Base-by-base conservation (phyloP, 2,888 invertebrate genomes). In the Heteromurus nitidus region DNA sequence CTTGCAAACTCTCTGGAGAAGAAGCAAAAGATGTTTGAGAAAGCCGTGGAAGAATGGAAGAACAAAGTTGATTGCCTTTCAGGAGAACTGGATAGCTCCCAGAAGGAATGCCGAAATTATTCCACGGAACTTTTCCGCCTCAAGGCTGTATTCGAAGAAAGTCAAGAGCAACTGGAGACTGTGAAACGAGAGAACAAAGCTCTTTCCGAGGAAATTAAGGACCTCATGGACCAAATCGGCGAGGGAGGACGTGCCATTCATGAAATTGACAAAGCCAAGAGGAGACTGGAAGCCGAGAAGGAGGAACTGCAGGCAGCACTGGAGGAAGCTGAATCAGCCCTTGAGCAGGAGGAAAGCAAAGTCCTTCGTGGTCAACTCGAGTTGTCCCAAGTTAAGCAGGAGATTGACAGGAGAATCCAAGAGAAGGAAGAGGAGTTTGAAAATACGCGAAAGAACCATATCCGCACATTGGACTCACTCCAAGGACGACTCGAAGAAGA, bases 321-420 rank as follows among this genome's bases (percentile, higher is more conserved):
- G 87, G 98, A 99, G 91, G 99, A 99, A 91, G 99, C 99, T 88
- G 99, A 99, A 91, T 94, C 98, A 84, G 99, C 99, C 88, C 94
- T 99, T 87, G 99, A 99, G 93, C 98, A 99, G 91, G 99, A 99
- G 91, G 99, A 99, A 91, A 98, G 98, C 94, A 99, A 98, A 92
- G 96, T 96, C 82, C 93, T 98, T 88, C 95, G 99, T 88, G 95
- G 96, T 89, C 99, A 99, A 91, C 93, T 99, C 88, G 99, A 99
- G 92, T 93, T 98, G 90, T 96, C 96, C 88, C 97, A 98, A 91
- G 80, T 83, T 20, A 50, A 62, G 24, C 83, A 83, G 36, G 83
- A 83, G 53, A 83, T 83, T 50, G 83, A 83, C 30, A 36, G 80
- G 85, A 89, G 92, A 82, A 90, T 92, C 83, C 91, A 91, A 79